Evolutionary conservation across 2,888 invertebrate species (phyloP).

Genomic region (Rosalia funebris): DNA sequence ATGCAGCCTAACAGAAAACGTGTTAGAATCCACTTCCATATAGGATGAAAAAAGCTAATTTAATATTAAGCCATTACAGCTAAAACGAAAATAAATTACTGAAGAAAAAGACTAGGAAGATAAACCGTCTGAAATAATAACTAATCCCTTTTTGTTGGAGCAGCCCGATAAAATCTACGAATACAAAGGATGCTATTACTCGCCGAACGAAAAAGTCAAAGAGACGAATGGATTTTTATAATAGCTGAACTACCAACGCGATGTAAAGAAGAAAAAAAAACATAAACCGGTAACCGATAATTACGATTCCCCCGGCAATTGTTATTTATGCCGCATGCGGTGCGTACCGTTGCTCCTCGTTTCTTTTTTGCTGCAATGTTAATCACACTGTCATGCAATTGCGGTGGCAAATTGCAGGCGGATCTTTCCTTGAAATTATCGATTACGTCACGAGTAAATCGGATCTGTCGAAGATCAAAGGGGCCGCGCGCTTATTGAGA

Average conservation of each 20-base stretch:
- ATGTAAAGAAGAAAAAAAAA: too few relatives aligned
- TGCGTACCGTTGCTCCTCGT: conserved; percentile 9
- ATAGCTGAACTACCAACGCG: neutral
- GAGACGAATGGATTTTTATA: neutral
- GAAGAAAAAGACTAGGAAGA: too few relatives aligned
- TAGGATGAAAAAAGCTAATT: too few relatives aligned
- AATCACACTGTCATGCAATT: conserved; percentile 30
- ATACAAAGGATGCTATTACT: too few relatives aligned
- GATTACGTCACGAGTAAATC: conserved; percentile 51
- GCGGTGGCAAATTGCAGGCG: conserved; percentile 29
- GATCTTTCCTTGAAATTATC: conserved; percentile 38
- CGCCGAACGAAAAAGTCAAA: too few relatives aligned
- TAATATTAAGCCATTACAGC: too few relatives aligned
- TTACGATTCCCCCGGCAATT: conserved; percentile 24
- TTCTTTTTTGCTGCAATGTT: conserved; percentile 17
- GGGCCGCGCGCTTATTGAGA: conserved; percentile 54
- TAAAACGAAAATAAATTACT: too few relatives aligned
- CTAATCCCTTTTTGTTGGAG: too few relatives aligned
- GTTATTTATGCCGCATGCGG: conserved; percentile 19
- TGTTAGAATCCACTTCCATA: too few relatives aligned
- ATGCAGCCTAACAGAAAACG: too few relatives aligned
- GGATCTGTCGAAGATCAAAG: conserved; percentile 54
- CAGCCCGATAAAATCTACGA: too few relatives aligned
- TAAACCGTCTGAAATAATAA: too few relatives aligned
- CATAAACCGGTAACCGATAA: conserved; percentile 21